Base-by-base conservation (phyloP, 2,888 invertebrate species). In the Zelleria hepariella region DNA sequence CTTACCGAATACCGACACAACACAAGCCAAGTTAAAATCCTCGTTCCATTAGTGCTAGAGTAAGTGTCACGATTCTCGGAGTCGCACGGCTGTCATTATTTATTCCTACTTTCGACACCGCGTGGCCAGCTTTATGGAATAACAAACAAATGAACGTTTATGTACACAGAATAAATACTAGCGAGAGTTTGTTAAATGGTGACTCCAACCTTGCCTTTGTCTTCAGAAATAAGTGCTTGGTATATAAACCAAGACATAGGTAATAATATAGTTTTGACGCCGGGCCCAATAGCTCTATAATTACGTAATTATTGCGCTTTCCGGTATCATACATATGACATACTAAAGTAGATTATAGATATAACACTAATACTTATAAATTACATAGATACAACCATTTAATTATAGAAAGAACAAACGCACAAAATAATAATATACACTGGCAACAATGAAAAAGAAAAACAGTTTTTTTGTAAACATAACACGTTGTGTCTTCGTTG, bases 41-140 rank as follows among this genome's bases (percentile, higher is more conserved):
- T 68, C 66, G 73, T 74, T 85, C 85, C 86, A 87, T 87, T 87
- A 87, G 82, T 74, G 81, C 80, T 77, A 80, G 82, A 80, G 80
- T 78, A 78, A 74, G 77, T 84, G 86, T 87, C 87, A 87, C 87
- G 87, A 87, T 75, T 83, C 73, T 66, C 64, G 62, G 67, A 67
- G 75, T 75, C 71, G 77, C 77, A 72, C 73, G 78, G 74, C 68
- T 80, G 78, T 78, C 86, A 85, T 86, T 87, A 85, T 85, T 87
- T 85, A 85, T 84, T 75, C 74, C 72, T 71, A 74, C 77, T 78
- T 75, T 75, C 71, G 69, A 76, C 77, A 75, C 74, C 70, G 68
- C 74, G 69, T 70, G 71, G 72, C 71, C 72, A 73, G 65, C 65
- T 70, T 67, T 68, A 69, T 67, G 65, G 68, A 70, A 72, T 73